Percentiles rank a stretch among this genome's conserved stretches.
Conservation (phyloP, 1,140 invertebrate species). For the Nasonia longicornis region DNA sequence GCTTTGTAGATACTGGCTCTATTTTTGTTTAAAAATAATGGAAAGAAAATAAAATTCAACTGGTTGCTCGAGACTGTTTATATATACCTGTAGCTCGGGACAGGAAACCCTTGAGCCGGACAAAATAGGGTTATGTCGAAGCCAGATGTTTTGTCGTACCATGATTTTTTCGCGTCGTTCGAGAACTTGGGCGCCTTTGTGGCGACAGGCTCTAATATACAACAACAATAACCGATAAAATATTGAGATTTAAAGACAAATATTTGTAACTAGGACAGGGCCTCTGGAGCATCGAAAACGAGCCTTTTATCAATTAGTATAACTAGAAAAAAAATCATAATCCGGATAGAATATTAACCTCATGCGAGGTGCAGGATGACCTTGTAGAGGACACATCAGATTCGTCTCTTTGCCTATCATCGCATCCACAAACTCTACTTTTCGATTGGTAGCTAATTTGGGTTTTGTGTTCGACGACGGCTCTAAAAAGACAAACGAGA, state of each 20-base stretch:
- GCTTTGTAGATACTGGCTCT: constrained; percentile 77
- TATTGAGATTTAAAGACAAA: background rate
- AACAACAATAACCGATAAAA: constrained; percentile 9
- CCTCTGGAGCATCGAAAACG: background rate
- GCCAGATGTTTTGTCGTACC: constrained; percentile 65
- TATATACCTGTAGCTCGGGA: constrained; percentile 68
- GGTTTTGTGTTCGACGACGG: constrained; percentile 71
- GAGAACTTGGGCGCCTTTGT: constrained; percentile 82
- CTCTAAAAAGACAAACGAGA: constrained; percentile 60
- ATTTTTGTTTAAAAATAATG: constrained; percentile 32
- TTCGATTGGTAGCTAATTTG: constrained; percentile 68
- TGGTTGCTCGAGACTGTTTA: background rate
- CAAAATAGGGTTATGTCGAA: constrained; percentile 63
- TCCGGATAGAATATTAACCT: constrained; percentile 54
- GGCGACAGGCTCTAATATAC: constrained; percentile 78
- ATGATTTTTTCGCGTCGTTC: constrained; percentile 76
- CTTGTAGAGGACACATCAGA: constrained; percentile 73
- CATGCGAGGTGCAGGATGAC: constrained; percentile 72
- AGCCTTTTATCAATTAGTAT: background rate
- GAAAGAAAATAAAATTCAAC: background rate
- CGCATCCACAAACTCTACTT: constrained; percentile 65
- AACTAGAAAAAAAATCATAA: background rate
- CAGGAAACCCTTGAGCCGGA: constrained; percentile 67
- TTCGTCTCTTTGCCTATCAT: constrained; percentile 49
- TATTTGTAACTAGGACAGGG: constrained; percentile 40